A percentile compares a stretch with the other conserved stretches of the same genome.
Evolutionary conservation across 1,140 invertebrate species (phyloP).

Genomic region (Lasaia peninsularis): DNA sequence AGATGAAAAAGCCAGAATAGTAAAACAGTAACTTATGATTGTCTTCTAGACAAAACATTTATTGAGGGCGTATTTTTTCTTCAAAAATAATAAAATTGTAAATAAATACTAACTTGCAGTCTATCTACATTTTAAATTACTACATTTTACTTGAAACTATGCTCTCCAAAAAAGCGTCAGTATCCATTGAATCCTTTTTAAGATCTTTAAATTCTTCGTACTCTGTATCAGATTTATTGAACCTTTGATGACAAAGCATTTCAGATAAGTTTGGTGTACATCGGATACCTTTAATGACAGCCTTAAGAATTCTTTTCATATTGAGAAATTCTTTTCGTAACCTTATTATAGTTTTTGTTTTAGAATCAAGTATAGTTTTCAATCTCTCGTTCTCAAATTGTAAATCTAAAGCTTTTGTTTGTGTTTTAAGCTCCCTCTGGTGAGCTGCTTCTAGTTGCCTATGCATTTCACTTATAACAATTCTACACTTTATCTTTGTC

Average conservation of each 20-base stretch:
- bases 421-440: conserved; percentile 36
- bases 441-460: conserved; percentile 38
- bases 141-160: conserved; percentile 9
- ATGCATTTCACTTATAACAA: conserved; percentile 33
- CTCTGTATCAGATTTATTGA: conserved; percentile 21
- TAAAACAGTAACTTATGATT: too few relatives aligned
- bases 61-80: too few relatives aligned
- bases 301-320: conserved; percentile 31
- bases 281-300: conserved; percentile 33
- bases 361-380: conserved; percentile 32
- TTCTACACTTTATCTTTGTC: conserved; percentile 30
- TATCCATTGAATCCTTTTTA: conserved; percentile 16
- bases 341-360: conserved; percentile 34
- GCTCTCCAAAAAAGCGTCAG: conserved; percentile 10
- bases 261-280: conserved; percentile 12
- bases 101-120: background rate
- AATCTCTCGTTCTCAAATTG: conserved; percentile 42
- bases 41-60: too few relatives aligned
- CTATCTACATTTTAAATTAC: background rate
- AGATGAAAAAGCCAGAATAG: too few relatives aligned
- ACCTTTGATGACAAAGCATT: background rate
- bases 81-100: background rate
- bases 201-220: conserved; percentile 30
- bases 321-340: conserved; percentile 32
- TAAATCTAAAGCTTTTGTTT: conserved; percentile 33